Evolutionary conservation across 2,113 vertebrate species (phyloP), one percentile per base, ranked within the genome.

Genomic region (Alexandromys fortis): DNA sequence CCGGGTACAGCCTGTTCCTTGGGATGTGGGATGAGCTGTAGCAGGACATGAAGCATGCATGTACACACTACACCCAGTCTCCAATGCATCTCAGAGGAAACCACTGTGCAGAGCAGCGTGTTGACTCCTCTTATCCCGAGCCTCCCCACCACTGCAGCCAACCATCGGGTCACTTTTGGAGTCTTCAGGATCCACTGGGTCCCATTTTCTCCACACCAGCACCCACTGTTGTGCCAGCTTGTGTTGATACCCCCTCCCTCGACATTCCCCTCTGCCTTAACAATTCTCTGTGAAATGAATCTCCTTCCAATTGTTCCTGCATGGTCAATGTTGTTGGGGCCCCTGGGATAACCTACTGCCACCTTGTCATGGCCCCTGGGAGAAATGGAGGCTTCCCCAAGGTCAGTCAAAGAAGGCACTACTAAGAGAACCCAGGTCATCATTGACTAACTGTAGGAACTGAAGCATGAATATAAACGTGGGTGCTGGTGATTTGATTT

Each of bases 1-100:
- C 19, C 24, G 1, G 0, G 8, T 13, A 19, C 0, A 4, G 0
- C 10, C 45, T 0, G 0, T 1, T 35, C 19, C 19, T 0, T 0
- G 72, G 72, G 0, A 5, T 24, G 14, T 2, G 7, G 55, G 19
- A 0, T 26, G 33, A 21, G n/a, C 21, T 30, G 17, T 4, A 42
- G 14, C 65, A 14, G 49, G 24, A 30, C 7, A 42, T 1, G 21
- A 12, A 3, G 1, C 8, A 2, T 65, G 19, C 63, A 38, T 30
- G 14, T 17, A 2, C 61, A n/a, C 0, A 3, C 21, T 13, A 24
- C 21, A 49, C 70, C 26, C 28, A 35, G 12, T 14, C 7, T 55
- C 21, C 47, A 16, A 3, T 13, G 14, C 8, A 24, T 4, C 30
- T 28, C 47, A 1, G 4, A 77, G 65, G 24, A 73, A 82, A 38